phyloP scores from a whole-genome alignment of 2,797 vertebrate species.

The Poeciliopsis paucimaculata region DNA sequence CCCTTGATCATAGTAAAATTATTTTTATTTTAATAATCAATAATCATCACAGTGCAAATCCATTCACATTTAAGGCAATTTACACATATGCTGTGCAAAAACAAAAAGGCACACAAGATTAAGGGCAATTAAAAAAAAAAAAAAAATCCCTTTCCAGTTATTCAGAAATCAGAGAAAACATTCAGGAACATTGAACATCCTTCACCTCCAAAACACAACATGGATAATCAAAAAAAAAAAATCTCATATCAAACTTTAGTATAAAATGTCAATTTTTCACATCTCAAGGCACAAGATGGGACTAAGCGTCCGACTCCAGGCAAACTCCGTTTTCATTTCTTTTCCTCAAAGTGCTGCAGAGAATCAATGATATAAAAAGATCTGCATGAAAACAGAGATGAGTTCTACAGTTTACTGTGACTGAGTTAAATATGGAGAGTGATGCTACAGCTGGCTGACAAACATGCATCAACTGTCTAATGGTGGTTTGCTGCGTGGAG shows the following conservation, averaged over 20 bases:
- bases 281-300: conserved; percentile 16
- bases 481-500: neutral
- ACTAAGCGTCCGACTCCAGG: neutral
- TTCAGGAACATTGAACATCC: conserved; percentile 5
- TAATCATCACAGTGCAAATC: conserved; percentile 64
- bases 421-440: neutral
- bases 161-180: conserved; percentile 28
- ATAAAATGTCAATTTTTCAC: conserved; percentile 7
- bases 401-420: neutral
- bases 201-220: neutral
- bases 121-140: conserved; percentile 9
- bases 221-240: conserved; percentile 11
- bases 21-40: conserved; percentile 56
- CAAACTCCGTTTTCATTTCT: neutral
- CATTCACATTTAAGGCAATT: conserved; percentile 69
- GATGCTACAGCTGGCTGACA: neutral
- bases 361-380: neutral
- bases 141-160: conserved; percentile 43
- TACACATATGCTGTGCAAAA: conserved; percentile 64
- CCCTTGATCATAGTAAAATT: conserved; percentile 6
- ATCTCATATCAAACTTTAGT: conserved; percentile 5
- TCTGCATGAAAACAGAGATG: neutral
- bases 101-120: conserved; percentile 50
- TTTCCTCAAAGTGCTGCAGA: conserved; percentile 9
- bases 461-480: neutral